Conservation (phyloP, 2,888 invertebrate species). For the Trachelus troglodyta region DNA sequence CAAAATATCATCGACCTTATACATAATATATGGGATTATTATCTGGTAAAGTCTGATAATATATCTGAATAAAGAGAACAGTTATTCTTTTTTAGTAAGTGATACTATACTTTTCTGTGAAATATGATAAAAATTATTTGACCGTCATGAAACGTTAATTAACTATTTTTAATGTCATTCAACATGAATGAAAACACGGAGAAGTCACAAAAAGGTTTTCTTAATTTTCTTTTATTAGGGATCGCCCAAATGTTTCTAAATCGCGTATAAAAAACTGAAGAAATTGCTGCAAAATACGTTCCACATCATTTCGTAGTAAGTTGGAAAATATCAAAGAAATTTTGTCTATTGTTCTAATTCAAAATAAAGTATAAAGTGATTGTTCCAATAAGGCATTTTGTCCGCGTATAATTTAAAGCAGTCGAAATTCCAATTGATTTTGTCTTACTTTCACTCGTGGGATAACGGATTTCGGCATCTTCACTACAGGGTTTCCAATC, state of each 20-base stretch:
- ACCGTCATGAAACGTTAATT: neutral
- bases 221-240: neutral
- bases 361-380: neutral
- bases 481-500: conserved; percentile 4
- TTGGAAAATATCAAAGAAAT: neutral
- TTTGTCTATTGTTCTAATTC: neutral
- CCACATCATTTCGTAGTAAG: neutral
- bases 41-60: too few species aligned
- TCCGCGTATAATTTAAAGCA: conserved; percentile 6
- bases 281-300: neutral
- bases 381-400: neutral
- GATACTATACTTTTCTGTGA: neutral
- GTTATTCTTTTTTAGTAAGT: too few species aligned
- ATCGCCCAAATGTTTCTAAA: neutral
- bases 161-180: neutral
- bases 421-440: conserved; percentile 38
- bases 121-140: neutral
- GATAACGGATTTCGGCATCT: conserved; percentile 24
- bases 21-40: neutral
- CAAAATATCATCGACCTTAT: neutral
- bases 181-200: neutral
- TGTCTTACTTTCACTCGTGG: conserved; percentile 46
- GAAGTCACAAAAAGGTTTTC: neutral
- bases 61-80: too few species aligned
- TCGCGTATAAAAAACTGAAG: neutral